Evolutionary conservation across 2,888 invertebrate species (phyloP).

Genomic region (Poecilobothrus nobilitatus): DNA sequence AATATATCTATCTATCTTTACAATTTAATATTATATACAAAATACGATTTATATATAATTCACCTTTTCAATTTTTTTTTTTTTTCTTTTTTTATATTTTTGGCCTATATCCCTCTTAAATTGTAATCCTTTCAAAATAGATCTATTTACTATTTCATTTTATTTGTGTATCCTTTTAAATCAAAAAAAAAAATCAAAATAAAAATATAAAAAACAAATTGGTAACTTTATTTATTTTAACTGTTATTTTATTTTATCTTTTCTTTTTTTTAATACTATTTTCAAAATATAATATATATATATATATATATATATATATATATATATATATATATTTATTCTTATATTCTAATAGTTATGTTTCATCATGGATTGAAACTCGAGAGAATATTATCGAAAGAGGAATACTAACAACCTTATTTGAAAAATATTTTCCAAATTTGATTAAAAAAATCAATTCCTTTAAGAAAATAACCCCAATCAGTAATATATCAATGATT

Average conservation of each 20-base stretch:
- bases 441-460: conserved; percentile 67
- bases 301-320: too few species aligned
- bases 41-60: too few species aligned
- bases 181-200: too few species aligned
- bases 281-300: too few species aligned
- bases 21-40: too few species aligned
- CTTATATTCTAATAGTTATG: conserved; percentile 51
- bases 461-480: conserved; percentile 84
- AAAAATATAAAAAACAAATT: too few species aligned
- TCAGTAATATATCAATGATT: conserved; percentile 83
- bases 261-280: background rate
- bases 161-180: background rate
- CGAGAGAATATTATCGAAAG: conserved; percentile 65
- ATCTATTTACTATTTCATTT: background rate
- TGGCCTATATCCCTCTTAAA: background rate
- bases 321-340: conserved; percentile 11
- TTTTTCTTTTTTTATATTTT: background rate
- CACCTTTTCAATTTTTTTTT: background rate
- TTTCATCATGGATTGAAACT: conserved; percentile 83
- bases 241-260: background rate
- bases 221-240: background rate
- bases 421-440: conserved; percentile 89
- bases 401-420: conserved; percentile 75
- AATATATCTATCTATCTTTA: background rate
- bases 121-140: background rate